Base-by-base conservation (phyloP, 2,888 invertebrate species). In the Polyommatus iphigenia region DNA sequence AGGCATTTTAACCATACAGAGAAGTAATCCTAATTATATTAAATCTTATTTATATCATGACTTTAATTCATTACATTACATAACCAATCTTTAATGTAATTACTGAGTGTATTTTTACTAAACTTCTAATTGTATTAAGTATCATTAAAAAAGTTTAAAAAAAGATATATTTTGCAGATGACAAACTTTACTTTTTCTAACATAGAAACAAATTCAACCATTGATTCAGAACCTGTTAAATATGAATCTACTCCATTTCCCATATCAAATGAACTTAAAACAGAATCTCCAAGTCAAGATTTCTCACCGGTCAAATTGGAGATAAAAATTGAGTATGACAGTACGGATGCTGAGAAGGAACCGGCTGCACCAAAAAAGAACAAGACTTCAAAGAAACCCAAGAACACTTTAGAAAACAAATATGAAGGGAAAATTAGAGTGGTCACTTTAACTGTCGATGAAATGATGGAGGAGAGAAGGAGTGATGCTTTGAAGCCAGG, bases 371-470 rank as follows among this genome's bases (percentile, higher is more conserved):
- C 62, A n/a, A 72, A 79, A 57, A 0, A 84, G 85, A 7, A 80
- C 36, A 72, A 79, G 78, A 78, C 59, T 18, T 1, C 59, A 79
- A 71, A 62, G 7, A 78, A 77, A 79, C 50, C 67, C 20, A 75
- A 62, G 0, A 73, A 71, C 2, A 41, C 78, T 13, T 67, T 75
- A 24, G 50, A 78, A 41, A 78, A 82, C 0, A 85, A 85, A 76
- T 91, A 89, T 32, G 83, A 86, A 2, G 90, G 87, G 0, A 90
- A 90, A 78, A 87, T 92, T 2, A 81, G 80, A n/a, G 83, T 86
- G 0, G 81, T 90, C 0, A 83, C 81, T 1, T 78, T 92, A 3
- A 86, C 79, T 18, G 81, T 81, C 29, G 83, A 87, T 2, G 89
- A 92, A 71, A 80, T 91, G 79, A 76, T 82, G 32, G 81, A 83